These are phyloP conservation scores for Phyllotis vaccarum DNA, from an alignment of 2,797 vertebrate genomes.

Conservation along the genomic window DNA sequence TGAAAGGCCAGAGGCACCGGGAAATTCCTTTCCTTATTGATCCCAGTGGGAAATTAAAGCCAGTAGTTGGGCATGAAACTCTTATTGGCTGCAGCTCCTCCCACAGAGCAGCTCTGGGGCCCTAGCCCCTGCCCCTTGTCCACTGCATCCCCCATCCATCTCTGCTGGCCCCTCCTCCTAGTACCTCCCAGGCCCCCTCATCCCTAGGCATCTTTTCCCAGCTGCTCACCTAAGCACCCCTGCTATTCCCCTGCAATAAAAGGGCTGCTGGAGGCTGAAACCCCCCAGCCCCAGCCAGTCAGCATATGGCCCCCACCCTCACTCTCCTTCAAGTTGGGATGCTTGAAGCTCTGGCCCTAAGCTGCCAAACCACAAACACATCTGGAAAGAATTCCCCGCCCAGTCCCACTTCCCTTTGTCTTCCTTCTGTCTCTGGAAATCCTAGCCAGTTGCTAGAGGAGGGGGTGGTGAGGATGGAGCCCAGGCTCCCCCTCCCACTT, in stretches of 20 bases:
- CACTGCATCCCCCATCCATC: background rate
- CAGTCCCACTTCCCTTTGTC: conserved; percentile 81
- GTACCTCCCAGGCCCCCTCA: background rate
- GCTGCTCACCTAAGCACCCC: background rate
- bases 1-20: conserved; percentile 75
- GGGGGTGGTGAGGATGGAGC: conserved; percentile 2
- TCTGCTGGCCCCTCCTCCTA: background rate
- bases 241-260: background rate
- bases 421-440: conserved; percentile 79
- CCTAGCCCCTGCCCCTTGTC: background rate
- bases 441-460: conserved; percentile 34
- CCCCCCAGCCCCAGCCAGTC: background rate
- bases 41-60: conserved; percentile 81
- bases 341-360: conserved; percentile 55
- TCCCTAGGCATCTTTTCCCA: background rate
- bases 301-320: background rate
- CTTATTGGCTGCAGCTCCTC: conserved; percentile 43
- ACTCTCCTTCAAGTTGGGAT: conserved; percentile 14
- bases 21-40: conserved; percentile 81
- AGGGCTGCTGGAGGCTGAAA: background rate
- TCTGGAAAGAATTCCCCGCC: conserved; percentile 84
- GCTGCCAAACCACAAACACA: conserved; percentile 82
- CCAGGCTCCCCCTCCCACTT: background rate
- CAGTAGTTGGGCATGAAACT: conserved; percentile 69
- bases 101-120: background rate